These are phyloP conservation scores for Aphelenchoides besseyi DNA, from an alignment of 1,140 invertebrate species.

Conservation along the genomic window DNA sequence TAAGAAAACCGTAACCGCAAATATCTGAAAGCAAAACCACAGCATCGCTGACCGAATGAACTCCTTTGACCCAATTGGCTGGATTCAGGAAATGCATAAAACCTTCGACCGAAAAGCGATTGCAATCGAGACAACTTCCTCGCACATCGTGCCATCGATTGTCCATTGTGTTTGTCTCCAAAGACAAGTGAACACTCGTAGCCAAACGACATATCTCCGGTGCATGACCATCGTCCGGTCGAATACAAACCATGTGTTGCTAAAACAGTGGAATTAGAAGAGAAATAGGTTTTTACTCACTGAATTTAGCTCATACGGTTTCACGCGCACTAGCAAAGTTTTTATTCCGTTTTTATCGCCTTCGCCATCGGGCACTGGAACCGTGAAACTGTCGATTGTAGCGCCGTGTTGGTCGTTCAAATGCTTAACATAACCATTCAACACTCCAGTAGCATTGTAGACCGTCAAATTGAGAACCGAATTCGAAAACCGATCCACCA, in stretches of 20 bases:
- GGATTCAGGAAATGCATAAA: constrained; percentile 52
- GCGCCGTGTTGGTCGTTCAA: constrained; percentile 15
- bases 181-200: constrained; percentile 38
- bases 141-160: constrained; percentile 41
- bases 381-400: constrained; percentile 19
- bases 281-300: no score
- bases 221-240: constrained; percentile 38
- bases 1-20: constrained; percentile 29
- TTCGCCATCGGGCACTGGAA: constrained; percentile 11
- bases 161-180: constrained; percentile 36
- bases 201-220: constrained; percentile 43
- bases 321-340: not conserved
- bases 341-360: not conserved
- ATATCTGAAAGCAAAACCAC: constrained; percentile 43
- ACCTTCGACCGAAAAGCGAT: constrained; percentile 38
- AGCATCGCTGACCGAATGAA: constrained; percentile 41
- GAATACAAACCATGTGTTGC: constrained; percentile 33
- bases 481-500: constrained; percentile 48
- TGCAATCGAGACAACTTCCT: constrained; percentile 42
- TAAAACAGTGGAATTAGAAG: constrained; percentile 15
- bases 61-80: constrained; percentile 44
- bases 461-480: constrained; percentile 47
- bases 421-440: constrained; percentile 30
- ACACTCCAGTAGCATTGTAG: constrained; percentile 37
- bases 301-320: constrained; percentile 15